Conservation (phyloP, 2,888 invertebrate species). For the Drosophila greeni region DNA sequence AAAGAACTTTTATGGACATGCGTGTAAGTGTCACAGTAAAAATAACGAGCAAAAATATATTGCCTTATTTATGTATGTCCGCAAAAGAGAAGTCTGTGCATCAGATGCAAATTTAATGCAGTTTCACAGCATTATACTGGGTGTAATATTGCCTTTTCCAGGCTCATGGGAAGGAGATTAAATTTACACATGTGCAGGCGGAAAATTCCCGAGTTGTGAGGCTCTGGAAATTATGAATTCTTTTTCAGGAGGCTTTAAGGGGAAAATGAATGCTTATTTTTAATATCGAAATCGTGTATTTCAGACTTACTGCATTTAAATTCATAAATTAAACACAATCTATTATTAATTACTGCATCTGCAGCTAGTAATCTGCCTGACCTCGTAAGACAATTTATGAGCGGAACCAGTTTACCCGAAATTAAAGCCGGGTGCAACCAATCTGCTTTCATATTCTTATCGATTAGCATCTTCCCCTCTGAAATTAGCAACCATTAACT, state of each 20-base stretch:
- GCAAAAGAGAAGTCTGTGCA: constrained; percentile 6
- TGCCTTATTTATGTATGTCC: constrained; percentile 25
- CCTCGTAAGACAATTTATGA: constrained; percentile 9
- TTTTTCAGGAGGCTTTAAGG: background rate
- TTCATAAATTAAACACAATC: background rate
- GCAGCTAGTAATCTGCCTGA: background rate
- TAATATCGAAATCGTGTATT: too few species aligned
- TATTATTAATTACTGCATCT: background rate
- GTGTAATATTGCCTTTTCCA: constrained; percentile 15
- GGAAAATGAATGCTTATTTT: background rate
- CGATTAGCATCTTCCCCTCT: constrained; percentile 23
- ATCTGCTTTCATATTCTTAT: constrained; percentile 20
- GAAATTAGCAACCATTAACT: constrained; percentile 32
- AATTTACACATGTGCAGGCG: background rate
- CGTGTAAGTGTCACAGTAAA: constrained; percentile 17
- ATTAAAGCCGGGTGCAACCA: constrained; percentile 2
- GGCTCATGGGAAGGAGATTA: constrained; percentile 3
- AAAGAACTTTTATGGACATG: constrained; percentile 11
- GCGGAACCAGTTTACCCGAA: constrained; percentile 9
- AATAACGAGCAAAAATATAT: constrained; percentile 18
- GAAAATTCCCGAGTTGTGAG: background rate
- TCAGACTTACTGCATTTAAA: too few species aligned
- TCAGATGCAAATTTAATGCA: constrained; percentile 32
- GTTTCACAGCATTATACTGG: constrained; percentile 20
- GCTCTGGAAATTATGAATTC: background rate